Evolutionary conservation across 2,113 vertebrate genomes (phyloP).

Genomic region (Cyanoliseus patagonus): DNA sequence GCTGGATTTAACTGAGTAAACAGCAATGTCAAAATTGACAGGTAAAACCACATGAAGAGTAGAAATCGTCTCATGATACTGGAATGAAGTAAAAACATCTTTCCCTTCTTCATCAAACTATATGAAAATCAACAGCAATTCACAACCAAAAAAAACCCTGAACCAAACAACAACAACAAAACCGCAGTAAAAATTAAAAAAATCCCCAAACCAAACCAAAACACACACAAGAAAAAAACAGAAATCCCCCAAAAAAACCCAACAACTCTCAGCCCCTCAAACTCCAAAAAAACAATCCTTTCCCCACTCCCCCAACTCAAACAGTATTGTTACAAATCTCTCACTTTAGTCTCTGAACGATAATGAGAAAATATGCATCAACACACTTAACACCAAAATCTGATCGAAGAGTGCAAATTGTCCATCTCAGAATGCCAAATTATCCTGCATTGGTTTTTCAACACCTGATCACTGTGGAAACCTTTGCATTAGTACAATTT

Average conservation of each 20-base stretch:
- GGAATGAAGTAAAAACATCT: background rate
- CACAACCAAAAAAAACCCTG: background rate
- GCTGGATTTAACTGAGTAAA: background rate
- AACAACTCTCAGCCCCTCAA: background rate
- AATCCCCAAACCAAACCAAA: background rate
- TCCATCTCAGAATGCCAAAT: background rate
- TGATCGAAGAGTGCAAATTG: background rate
- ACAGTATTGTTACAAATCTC: background rate
- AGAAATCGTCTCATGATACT: background rate
- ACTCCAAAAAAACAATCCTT: background rate
- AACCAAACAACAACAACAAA: background rate
- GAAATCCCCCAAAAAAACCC: background rate
- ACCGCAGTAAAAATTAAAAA: background rate
- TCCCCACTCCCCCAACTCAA: background rate
- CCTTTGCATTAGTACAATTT: background rate
- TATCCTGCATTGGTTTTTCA: background rate
- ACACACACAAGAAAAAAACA: background rate
- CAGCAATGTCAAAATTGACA: background rate
- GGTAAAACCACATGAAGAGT: background rate
- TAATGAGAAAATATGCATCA: background rate
- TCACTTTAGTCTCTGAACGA: background rate
- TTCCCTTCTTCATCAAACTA: background rate
- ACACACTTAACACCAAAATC: background rate
- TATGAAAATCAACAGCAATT: background rate
- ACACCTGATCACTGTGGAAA: background rate